These are phyloP conservation scores for Macrotis lagotis DNA, from an alignment of 2,113 vertebrate species.

Conservation along the genomic window DNA sequence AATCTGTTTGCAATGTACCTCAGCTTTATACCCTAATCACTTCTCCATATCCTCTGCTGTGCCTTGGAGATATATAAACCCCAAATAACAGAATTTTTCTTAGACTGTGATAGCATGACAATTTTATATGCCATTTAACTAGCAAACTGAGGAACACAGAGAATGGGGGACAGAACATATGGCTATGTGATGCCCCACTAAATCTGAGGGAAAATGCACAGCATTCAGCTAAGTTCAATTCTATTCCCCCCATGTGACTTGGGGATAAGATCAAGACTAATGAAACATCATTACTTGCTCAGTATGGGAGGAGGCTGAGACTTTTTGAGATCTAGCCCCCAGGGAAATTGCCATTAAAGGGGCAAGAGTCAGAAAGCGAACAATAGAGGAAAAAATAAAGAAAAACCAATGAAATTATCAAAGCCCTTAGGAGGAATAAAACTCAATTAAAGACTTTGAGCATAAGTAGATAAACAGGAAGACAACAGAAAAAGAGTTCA, in stretches of 20 bases:
- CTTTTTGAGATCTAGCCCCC: background rate
- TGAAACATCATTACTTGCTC: background rate
- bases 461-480: background rate
- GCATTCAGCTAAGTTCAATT: background rate
- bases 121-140: background rate
- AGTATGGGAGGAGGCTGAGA: background rate
- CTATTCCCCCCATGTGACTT: background rate
- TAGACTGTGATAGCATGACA: background rate
- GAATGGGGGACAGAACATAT: background rate
- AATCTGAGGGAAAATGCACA: background rate
- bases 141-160: background rate
- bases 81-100: background rate
- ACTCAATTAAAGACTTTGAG: background rate
- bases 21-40: background rate
- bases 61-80: background rate
- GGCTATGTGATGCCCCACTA: background rate
- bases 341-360: background rate
- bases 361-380: background rate
- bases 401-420: background rate
- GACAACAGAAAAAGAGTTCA: background rate
- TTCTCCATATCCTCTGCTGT: background rate
- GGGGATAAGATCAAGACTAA: background rate
- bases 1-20: background rate
- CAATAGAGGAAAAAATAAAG: background rate
- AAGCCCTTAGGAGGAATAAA: background rate